phyloP scores from a whole-genome alignment of 2,113 vertebrate species.

The Morphnarchus princeps region DNA sequence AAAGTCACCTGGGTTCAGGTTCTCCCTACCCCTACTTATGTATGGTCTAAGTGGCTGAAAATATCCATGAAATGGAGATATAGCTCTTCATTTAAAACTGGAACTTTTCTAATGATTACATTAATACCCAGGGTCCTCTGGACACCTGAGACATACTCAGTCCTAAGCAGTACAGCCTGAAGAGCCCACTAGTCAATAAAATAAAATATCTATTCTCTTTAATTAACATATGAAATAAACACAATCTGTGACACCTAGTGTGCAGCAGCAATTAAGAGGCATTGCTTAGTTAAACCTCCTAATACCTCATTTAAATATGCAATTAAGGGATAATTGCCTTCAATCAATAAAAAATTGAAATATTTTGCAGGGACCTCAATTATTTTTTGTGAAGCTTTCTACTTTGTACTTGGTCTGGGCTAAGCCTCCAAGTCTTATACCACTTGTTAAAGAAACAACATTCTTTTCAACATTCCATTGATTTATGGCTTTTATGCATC shows the following conservation, averaged over 20 bases:
- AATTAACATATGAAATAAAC: conserved; percentile 91
- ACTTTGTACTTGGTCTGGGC: conserved; percentile 48
- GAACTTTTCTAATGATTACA: conserved; percentile 71
- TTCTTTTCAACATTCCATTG: conserved; percentile 20
- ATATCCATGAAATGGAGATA: conserved; percentile 37
- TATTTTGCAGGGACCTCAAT: conserved; percentile 79
- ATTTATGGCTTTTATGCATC: conserved; percentile 52
- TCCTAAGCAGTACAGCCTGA: conserved; percentile 74
- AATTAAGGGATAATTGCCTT: conserved; percentile 91
- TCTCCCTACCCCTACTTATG: neutral
- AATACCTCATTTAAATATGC: conserved; percentile 91
- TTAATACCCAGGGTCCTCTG: conserved; percentile 65
- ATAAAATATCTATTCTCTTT: conserved; percentile 86
- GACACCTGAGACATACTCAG: conserved; percentile 73
- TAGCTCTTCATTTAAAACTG: conserved; percentile 69
- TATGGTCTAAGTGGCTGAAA: conserved; percentile 45
- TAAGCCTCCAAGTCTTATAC: conserved; percentile 32
- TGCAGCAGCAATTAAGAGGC: conserved; percentile 86
- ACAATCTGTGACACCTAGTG: conserved; percentile 87
- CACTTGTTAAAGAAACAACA: conserved; percentile 65
- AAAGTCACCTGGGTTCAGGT: neutral
- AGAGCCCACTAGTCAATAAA: conserved; percentile 78
- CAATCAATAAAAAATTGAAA: conserved; percentile 90
- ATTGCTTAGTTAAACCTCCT: conserved; percentile 89
- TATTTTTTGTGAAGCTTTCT: conserved; percentile 76